phyloP scores from a whole-genome alignment of 2,797 vertebrate species.

The Pygocentrus nattereri region DNA sequence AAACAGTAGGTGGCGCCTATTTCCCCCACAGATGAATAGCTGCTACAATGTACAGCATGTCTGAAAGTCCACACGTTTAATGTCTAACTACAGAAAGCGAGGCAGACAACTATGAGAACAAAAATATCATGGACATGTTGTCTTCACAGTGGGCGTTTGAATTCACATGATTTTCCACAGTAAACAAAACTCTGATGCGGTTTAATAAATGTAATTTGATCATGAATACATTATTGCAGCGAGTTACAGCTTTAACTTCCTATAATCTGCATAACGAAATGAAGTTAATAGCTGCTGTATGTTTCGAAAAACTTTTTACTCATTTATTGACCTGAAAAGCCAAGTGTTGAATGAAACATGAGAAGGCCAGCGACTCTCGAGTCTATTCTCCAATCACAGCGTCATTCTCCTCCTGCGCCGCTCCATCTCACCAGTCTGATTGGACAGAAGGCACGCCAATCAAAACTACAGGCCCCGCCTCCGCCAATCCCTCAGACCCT shows the following conservation, averaged over 20 bases:
- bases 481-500: conserved; percentile 33
- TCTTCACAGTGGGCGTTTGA: too few species aligned
- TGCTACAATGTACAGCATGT: background rate
- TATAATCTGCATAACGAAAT: background rate
- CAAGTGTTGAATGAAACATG: background rate
- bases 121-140: background rate
- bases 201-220: too few species aligned
- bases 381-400: conserved; percentile 22
- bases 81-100: background rate
- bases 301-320: too few species aligned
- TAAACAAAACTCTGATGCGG: background rate
- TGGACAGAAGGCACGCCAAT: conserved; percentile 32
- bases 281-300: too few species aligned
- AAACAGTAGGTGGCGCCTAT: conserved; percentile 32
- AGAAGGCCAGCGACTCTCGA: conserved; percentile 5
- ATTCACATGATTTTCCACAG: background rate
- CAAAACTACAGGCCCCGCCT: conserved; percentile 29
- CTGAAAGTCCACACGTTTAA: background rate
- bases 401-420: background rate
- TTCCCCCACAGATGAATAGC: background rate
- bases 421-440: conserved; percentile 25
- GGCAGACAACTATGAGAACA: background rate
- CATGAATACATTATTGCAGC: too few species aligned
- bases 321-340: background rate
- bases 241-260: background rate